A percentile compares a stretch with the other conserved stretches of the same genome.
phyloP scores from a whole-genome alignment of 2,113 vertebrate genomes.

The Actenoides hombroni region DNA sequence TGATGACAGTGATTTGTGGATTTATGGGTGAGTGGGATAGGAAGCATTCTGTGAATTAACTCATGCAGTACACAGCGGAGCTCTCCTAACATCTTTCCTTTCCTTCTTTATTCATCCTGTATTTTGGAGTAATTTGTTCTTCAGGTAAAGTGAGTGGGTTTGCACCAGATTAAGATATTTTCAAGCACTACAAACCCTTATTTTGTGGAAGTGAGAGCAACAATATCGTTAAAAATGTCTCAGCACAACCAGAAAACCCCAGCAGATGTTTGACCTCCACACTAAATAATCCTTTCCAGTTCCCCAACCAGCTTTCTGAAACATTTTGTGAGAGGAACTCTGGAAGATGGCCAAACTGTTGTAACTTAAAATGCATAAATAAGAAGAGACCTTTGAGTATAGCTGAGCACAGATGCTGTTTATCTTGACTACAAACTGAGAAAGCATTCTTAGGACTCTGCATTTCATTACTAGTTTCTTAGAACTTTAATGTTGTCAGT shows the following conservation, averaged over 20 bases:
- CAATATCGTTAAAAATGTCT: background rate
- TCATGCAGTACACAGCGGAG: background rate
- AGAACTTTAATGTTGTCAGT: background rate
- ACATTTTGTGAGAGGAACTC: slow-evolving; percentile 17
- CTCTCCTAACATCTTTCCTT: background rate
- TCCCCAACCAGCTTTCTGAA: slow-evolving; percentile 7
- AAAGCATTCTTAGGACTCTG: slow-evolving; percentile 33
- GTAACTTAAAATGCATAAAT: slow-evolving; percentile 25
- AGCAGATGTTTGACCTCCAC: background rate
- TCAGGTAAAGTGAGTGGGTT: background rate
- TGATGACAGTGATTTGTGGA: background rate
- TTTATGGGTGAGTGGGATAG: background rate
- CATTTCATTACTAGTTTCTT: background rate
- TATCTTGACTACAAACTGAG: slow-evolving; percentile 38
- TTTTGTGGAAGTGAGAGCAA: background rate
- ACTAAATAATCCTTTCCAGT: slow-evolving; percentile 19
- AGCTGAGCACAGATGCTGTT: slow-evolving; percentile 41
- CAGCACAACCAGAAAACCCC: background rate
- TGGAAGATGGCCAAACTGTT: slow-evolving; percentile 13
- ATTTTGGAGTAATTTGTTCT: background rate
- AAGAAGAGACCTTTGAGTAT: slow-evolving; percentile 4
- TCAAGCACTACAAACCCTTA: background rate
- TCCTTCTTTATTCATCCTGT: background rate
- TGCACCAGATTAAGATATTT: background rate
- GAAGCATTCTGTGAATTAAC: background rate